Evolutionary conservation across 2,888 invertebrate genomes (phyloP).

Genomic region (Coremacera marginata): DNA sequence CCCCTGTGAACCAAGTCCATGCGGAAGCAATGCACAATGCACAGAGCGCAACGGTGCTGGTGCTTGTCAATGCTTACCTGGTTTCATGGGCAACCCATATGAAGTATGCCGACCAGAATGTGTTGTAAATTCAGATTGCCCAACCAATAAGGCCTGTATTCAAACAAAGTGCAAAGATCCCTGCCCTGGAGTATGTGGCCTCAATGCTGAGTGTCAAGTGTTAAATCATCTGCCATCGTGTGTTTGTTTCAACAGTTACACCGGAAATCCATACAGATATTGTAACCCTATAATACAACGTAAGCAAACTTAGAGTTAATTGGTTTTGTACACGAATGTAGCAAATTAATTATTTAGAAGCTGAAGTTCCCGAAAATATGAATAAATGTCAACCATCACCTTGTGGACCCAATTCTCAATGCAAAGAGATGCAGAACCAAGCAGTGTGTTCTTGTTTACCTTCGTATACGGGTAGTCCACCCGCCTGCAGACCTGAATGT

Average conservation of each 20-base stretch:
- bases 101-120: slow-evolving; percentile 83
- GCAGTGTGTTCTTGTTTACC: slow-evolving; percentile 75
- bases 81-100: slow-evolving; percentile 83
- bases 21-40: slow-evolving; percentile 83
- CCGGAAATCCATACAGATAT: slow-evolving; percentile 81
- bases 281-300: slow-evolving; percentile 71
- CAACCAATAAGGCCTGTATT: slow-evolving; percentile 77
- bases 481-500: slow-evolving; percentile 84
- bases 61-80: slow-evolving; percentile 78
- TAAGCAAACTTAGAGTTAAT: slow-evolving; percentile 61
- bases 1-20: slow-evolving; percentile 80
- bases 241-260: slow-evolving; percentile 77
- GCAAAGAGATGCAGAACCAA: slow-evolving; percentile 71
- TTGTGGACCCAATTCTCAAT: slow-evolving; percentile 77
- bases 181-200: slow-evolving; percentile 82
- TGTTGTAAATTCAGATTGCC: slow-evolving; percentile 79
- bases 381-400: slow-evolving; percentile 75
- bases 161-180: slow-evolving; percentile 82
- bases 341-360: background rate
- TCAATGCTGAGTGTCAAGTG: slow-evolving; percentile 81
- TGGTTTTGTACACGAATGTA: background rate
- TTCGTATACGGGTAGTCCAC: slow-evolving; percentile 76
- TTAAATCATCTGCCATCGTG: slow-evolving; percentile 79
- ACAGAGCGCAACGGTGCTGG: slow-evolving; percentile 74
- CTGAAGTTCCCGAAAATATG: slow-evolving; percentile 52